A percentile compares a stretch with the other conserved stretches of the same genome.
Evolutionary conservation across 2,888 invertebrate genomes (phyloP).

Genomic region (Drosophila barbarae): DNA sequence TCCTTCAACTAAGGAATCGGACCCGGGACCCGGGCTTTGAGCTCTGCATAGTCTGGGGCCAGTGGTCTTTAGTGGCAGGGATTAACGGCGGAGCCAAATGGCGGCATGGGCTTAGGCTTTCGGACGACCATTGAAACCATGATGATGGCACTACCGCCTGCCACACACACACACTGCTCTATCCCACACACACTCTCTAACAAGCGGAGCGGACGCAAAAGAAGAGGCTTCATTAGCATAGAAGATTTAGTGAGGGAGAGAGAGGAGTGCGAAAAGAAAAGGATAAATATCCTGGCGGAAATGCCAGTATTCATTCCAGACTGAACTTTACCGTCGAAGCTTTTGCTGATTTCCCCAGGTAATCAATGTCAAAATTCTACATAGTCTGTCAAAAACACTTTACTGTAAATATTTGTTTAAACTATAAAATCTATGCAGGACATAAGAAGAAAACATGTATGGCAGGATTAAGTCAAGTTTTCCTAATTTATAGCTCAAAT

Average conservation of each 20-base stretch:
- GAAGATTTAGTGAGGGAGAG: conserved; percentile 36
- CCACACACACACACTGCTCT: conserved; percentile 12
- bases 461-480: neutral
- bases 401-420: neutral
- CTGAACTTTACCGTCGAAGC: conserved; percentile 13
- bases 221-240: conserved; percentile 74
- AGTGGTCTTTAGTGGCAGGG: conserved; percentile 73
- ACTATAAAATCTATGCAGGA: neutral
- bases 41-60: conserved; percentile 18
- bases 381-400: neutral
- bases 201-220: conserved; percentile 39
- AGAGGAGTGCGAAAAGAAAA: conserved; percentile 8
- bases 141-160: conserved; percentile 34
- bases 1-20: conserved; percentile 30
- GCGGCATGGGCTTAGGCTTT: conserved; percentile 69
- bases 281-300: conserved; percentile 15
- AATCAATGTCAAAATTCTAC: conserved; percentile 1
- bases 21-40: conserved; percentile 20
- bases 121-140: conserved; percentile 46
- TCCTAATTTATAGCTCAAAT: too few species aligned
- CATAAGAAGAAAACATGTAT: too few species aligned
- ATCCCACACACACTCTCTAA: conserved; percentile 6
- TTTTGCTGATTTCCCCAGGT: conserved; percentile 1
- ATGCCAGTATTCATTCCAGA: neutral
- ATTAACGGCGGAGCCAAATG: conserved; percentile 72